phyloP scores from a whole-genome alignment of 2,113 vertebrate species.

The Caloenas nicobarica region DNA sequence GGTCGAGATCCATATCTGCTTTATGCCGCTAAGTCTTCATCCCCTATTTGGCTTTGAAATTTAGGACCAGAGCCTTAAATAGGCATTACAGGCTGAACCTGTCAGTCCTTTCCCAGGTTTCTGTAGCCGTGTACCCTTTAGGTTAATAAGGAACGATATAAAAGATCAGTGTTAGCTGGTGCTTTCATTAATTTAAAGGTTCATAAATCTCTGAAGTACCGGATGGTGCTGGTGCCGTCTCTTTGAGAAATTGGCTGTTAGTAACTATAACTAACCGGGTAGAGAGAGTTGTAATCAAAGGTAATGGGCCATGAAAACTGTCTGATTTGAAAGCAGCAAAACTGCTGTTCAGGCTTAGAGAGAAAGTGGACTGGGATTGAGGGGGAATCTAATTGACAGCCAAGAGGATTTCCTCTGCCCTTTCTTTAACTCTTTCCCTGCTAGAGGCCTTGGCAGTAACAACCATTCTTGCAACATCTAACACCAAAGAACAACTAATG shows the following conservation, averaged over 20 bases:
- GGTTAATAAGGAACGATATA: neutral
- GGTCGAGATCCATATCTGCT: constrained; percentile 4
- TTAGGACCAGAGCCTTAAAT: constrained; percentile 22
- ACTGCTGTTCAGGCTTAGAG: constrained; percentile 26
- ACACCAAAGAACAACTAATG: neutral
- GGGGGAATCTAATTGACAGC: neutral
- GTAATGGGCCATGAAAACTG: constrained; percentile 65
- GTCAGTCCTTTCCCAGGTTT: neutral
- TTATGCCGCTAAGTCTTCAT: neutral
- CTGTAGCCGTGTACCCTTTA: neutral
- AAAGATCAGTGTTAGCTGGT: constrained; percentile 15
- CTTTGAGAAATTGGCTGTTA: constrained; percentile 36
- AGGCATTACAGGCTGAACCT: neutral
- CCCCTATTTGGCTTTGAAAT: neutral
- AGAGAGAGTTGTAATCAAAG: constrained; percentile 51
- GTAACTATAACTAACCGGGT: constrained; percentile 36
- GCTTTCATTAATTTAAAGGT: constrained; percentile 47
- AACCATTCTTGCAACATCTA: neutral
- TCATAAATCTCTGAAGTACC: constrained; percentile 33
- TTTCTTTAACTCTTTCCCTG: constrained; percentile 2
- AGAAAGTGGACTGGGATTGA: neutral
- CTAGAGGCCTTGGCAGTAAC: neutral
- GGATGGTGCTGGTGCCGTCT: neutral
- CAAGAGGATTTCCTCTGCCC: neutral
- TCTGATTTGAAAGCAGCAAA: constrained; percentile 26